Evolutionary conservation across 2,113 vertebrate genomes (phyloP).

Genomic region (Gallinago undulata): DNA sequence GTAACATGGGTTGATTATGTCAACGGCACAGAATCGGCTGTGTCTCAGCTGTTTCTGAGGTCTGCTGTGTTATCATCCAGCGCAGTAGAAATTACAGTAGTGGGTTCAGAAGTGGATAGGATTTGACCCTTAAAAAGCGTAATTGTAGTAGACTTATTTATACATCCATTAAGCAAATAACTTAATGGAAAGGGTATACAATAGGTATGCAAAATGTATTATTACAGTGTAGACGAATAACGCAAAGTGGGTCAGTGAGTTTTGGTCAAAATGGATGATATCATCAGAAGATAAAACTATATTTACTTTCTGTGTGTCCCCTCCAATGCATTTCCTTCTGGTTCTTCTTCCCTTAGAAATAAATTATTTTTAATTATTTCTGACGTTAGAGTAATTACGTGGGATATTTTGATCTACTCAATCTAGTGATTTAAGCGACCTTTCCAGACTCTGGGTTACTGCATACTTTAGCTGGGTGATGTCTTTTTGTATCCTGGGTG

Average conservation of each 20-base stretch:
- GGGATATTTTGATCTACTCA: slow-evolving; percentile 1
- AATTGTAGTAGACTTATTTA: slow-evolving; percentile 35
- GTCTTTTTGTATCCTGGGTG: background rate
- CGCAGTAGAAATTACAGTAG: background rate
- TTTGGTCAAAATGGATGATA: slow-evolving; percentile 14
- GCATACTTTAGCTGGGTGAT: slow-evolving; percentile 9
- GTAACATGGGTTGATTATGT: slow-evolving; percentile 17
- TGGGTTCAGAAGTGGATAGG: slow-evolving; percentile 13
- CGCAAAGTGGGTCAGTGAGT: slow-evolving; percentile 38
- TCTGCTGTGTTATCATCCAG: background rate
- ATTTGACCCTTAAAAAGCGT: slow-evolving; percentile 38
- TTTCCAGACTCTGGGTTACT: background rate
- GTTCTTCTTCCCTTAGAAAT: background rate
- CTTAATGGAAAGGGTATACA: slow-evolving; percentile 20
- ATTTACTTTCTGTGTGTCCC: background rate
- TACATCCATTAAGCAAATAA: slow-evolving; percentile 53
- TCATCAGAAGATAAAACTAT: background rate
- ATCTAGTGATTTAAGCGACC: background rate
- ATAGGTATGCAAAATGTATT: slow-evolving; percentile 3
- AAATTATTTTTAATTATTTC: slow-evolving; percentile 4
- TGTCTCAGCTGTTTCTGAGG: slow-evolving; percentile 11
- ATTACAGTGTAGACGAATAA: background rate
- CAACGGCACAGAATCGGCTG: slow-evolving; percentile 13
- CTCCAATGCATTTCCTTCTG: background rate
- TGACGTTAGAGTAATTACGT: background rate